A percentile compares a stretch with the other conserved stretches of the same genome.
Conservation (phyloP, 1,140 invertebrate species). For the Drosophila littoralis region DNA sequence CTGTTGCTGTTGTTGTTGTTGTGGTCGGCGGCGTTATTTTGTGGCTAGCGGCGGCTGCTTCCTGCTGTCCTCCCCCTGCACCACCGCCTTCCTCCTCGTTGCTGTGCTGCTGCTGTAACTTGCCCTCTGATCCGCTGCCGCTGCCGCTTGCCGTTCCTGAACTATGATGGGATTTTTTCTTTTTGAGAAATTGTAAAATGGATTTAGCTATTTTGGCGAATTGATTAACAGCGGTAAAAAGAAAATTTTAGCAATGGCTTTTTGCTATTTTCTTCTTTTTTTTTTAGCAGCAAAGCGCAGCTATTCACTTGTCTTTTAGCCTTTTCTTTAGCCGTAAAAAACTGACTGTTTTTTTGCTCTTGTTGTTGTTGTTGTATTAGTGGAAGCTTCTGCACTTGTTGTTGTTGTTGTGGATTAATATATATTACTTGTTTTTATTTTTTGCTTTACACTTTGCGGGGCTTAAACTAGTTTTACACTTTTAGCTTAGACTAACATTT, state of each 20-base stretch:
- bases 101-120: conserved; percentile 75
- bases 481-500: conserved; percentile 79
- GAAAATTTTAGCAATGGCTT: conserved; percentile 53
- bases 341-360: conserved; percentile 15
- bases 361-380: conserved; percentile 30
- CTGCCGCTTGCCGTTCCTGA: conserved; percentile 58
- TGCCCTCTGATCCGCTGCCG: conserved; percentile 61
- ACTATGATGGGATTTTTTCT: conserved; percentile 83
- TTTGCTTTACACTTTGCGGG: conserved; percentile 35
- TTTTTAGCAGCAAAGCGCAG: conserved; percentile 32
- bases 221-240: conserved; percentile 60
- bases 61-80: conserved; percentile 67
- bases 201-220: conserved; percentile 84
- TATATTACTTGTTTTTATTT: conserved; percentile 17
- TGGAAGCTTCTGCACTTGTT: conserved; percentile 47
- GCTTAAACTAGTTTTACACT: conserved; percentile 76
- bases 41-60: conserved; percentile 67
- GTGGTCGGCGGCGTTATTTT: conserved; percentile 55
- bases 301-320: conserved; percentile 30
- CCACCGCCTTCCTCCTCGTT: conserved; percentile 77
- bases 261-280: not conserved
- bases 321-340: conserved; percentile 16
- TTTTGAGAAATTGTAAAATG: conserved; percentile 84
- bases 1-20: conserved; percentile 39
- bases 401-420: conserved; percentile 12